A percentile compares a stretch with the other conserved stretches of the same genome.
Conservation (phyloP, 2,797 vertebrate genomes). For the Chaetophractus vellerosus region DNA sequence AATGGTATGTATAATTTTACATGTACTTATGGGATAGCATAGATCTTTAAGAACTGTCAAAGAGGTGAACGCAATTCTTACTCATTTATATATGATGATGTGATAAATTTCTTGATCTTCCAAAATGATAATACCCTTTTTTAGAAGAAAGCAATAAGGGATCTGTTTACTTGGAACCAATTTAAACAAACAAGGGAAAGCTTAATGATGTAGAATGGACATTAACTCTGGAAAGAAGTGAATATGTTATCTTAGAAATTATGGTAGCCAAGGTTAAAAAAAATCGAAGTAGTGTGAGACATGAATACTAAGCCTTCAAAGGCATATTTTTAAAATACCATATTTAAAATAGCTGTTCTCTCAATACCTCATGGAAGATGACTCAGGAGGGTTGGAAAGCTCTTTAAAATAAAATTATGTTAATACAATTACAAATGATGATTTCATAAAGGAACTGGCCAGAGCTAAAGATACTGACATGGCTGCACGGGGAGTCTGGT, state of each 20-base stretch:
- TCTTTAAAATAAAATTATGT: slow-evolving; percentile 62
- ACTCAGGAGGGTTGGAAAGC: not conserved
- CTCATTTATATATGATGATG: not conserved
- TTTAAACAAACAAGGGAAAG: not conserved
- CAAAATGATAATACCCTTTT: not conserved
- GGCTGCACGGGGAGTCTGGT: not conserved
- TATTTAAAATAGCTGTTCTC: slow-evolving; percentile 22
- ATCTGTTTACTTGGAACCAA: not conserved
- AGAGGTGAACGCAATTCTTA: not conserved
- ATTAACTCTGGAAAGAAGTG: not conserved
- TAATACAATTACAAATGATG: slow-evolving; percentile 46
- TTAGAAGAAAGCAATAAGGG: not conserved
- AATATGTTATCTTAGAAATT: not conserved
- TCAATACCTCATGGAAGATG: slow-evolving; percentile 22
- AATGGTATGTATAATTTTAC: slow-evolving; percentile 52
- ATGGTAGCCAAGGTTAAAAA: not conserved
- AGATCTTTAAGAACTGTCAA: not conserved
- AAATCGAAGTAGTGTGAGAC: not conserved
- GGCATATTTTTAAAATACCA: slow-evolving; percentile 6
- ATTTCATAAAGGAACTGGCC: not conserved
- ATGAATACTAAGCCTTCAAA: not conserved
- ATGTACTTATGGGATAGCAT: not conserved
- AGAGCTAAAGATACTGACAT: not conserved
- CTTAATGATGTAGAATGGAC: not conserved
- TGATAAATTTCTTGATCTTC: not conserved